phyloP scores from a whole-genome alignment of 2,888 invertebrate genomes.

The Brachypalpus laphriformis region DNA sequence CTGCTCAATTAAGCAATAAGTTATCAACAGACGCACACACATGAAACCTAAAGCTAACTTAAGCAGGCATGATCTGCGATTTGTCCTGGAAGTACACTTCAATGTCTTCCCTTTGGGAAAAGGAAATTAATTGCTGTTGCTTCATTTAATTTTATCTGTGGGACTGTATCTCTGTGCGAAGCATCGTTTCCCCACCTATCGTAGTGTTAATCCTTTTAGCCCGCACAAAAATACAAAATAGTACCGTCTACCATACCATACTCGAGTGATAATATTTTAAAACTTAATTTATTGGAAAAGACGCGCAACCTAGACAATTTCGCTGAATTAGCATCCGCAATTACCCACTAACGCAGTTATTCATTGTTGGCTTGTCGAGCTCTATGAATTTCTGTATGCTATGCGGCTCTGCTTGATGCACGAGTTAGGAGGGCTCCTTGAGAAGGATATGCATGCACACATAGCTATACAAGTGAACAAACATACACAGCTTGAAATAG shows the following conservation, averaged over 20 bases:
- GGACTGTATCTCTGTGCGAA: neutral
- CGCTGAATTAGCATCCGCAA: conserved; percentile 75
- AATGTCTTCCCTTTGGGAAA: conserved; percentile 17
- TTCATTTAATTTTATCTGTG: conserved; percentile 34
- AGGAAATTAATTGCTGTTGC: conserved; percentile 36
- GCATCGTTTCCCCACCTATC: neutral
- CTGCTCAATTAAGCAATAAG: conserved; percentile 29
- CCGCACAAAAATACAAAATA: neutral
- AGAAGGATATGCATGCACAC: conserved; percentile 8
- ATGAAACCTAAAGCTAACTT: neutral
- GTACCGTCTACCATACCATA: neutral
- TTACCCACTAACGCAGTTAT: conserved; percentile 75
- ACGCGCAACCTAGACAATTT: conserved; percentile 64
- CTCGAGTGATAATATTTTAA: conserved; percentile 67
- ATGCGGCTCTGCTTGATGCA: conserved; percentile 4
- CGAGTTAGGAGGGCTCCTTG: neutral
- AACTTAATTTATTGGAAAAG: conserved; percentile 74
- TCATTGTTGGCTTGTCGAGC: conserved; percentile 53
- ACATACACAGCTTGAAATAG: conserved; percentile 13
- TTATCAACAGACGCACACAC: neutral
- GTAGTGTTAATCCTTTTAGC: neutral
- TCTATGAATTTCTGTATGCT: neutral
- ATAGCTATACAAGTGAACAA: conserved; percentile 7
- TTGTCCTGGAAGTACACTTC: conserved; percentile 26
- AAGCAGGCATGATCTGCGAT: conserved; percentile 1